A percentile compares a stretch with the other conserved stretches of the same genome.
Conservation (phyloP, 2,888 invertebrate species). For the Spialia ferax region DNA sequence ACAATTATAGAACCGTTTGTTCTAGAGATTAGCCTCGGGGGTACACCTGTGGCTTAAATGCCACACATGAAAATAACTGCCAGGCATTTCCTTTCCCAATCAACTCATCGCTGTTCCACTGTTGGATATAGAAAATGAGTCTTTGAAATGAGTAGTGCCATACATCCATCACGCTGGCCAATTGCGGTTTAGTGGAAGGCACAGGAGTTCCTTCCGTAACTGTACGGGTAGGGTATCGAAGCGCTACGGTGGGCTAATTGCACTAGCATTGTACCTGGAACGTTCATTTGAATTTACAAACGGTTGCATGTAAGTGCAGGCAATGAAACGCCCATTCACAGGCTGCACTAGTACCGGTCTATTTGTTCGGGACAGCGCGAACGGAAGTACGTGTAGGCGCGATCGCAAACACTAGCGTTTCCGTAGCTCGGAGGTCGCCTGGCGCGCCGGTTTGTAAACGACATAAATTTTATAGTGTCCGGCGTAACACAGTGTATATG, state of each 20-base stretch:
- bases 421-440: constrained; percentile 51
- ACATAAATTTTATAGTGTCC: constrained; percentile 19
- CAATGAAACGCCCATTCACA: constrained; percentile 64
- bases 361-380: constrained; percentile 71
- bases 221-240: constrained; percentile 15
- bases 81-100: too few relatives aligned
- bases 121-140: too few relatives aligned
- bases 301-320: constrained; percentile 64
- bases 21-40: too few relatives aligned
- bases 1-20: too few relatives aligned
- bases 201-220: background rate
- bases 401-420: constrained; percentile 67
- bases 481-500: background rate
- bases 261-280: constrained; percentile 32
- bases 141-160: too few relatives aligned
- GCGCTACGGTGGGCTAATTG: constrained; percentile 7
- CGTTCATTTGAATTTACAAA: constrained; percentile 72
- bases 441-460: constrained; percentile 3
- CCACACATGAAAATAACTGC: too few relatives aligned
- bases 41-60: too few relatives aligned
- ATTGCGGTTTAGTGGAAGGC: too few relatives aligned
- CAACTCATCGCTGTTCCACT: too few relatives aligned
- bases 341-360: constrained; percentile 62
- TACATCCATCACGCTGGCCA: too few relatives aligned
- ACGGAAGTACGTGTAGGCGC: constrained; percentile 77